Evolutionary conservation across 2,113 vertebrate species (phyloP).

Genomic region (Meriones unguiculatus): DNA sequence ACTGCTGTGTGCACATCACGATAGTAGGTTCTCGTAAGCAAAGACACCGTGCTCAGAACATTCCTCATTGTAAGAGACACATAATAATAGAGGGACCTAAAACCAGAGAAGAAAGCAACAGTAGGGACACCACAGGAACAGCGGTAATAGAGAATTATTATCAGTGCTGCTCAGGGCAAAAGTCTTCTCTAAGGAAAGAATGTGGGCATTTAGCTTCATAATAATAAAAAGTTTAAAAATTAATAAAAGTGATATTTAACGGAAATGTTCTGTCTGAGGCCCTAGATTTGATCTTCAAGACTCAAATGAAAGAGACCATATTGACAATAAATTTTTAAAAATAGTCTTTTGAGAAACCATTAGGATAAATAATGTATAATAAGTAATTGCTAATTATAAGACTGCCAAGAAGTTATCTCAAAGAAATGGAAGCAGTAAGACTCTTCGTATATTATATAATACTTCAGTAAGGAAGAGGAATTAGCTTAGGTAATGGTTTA

Average conservation of each 20-base stretch:
- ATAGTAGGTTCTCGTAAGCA: neutral
- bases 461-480: neutral
- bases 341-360: neutral
- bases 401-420: neutral
- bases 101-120: neutral
- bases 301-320: neutral
- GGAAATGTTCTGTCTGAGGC: neutral
- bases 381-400: neutral
- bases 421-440: neutral
- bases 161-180: neutral
- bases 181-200: neutral
- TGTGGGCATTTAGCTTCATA: neutral
- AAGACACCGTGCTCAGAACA: neutral
- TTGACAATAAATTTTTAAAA: neutral
- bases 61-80: neutral
- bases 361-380: neutral
- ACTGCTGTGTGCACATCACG: neutral
- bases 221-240: neutral
- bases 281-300: neutral
- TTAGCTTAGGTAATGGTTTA: constrained; percentile 62
- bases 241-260: neutral
- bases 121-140: fast-evolving
- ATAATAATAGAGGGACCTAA: fast-evolving
- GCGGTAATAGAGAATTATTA: no score
- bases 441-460: neutral